Conservation (phyloP, 2,888 invertebrate genomes). For the Aphodius granarius region DNA sequence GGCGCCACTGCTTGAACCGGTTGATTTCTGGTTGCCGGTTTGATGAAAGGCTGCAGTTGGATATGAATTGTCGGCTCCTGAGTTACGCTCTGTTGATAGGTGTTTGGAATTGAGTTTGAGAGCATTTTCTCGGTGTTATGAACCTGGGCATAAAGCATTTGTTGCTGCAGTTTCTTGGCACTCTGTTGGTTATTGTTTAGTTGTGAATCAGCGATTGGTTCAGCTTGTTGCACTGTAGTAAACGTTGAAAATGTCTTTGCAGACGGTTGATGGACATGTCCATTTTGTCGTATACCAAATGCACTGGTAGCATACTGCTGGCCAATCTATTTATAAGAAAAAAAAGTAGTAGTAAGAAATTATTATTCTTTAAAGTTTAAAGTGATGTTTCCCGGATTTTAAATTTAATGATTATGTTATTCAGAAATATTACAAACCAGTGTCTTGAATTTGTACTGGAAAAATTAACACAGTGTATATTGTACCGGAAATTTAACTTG, state of each 20-base stretch:
- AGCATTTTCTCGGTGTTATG: background rate
- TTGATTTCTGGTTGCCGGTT: constrained; percentile 46
- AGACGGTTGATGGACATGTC: constrained; percentile 31
- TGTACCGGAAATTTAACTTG: background rate
- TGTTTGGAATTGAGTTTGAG: background rate
- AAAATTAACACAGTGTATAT: too few relatives aligned
- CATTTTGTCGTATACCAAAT: constrained; percentile 38
- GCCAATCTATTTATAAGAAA: constrained; percentile 42
- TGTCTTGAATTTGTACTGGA: too few relatives aligned
- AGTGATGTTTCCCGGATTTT: background rate
- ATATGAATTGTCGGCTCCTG: constrained; percentile 51
- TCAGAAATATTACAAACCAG: too few relatives aligned
- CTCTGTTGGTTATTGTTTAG: constrained; percentile 21
- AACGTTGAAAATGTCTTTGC: constrained; percentile 18
- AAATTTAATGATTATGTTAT: background rate
- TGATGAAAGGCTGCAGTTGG: constrained; percentile 50
- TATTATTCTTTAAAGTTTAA: background rate
- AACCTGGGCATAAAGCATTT: constrained; percentile 1
- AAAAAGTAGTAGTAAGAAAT: background rate
- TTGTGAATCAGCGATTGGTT: background rate
- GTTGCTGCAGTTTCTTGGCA: constrained; percentile 19
- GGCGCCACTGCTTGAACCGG: constrained; percentile 50
- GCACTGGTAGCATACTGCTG: constrained; percentile 45
- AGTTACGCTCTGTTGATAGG: constrained; percentile 30
- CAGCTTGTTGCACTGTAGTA: constrained; percentile 10